These are phyloP conservation scores for Baronia brevicornis DNA, from an alignment of 2,888 invertebrate genomes.

Conservation along the genomic window DNA sequence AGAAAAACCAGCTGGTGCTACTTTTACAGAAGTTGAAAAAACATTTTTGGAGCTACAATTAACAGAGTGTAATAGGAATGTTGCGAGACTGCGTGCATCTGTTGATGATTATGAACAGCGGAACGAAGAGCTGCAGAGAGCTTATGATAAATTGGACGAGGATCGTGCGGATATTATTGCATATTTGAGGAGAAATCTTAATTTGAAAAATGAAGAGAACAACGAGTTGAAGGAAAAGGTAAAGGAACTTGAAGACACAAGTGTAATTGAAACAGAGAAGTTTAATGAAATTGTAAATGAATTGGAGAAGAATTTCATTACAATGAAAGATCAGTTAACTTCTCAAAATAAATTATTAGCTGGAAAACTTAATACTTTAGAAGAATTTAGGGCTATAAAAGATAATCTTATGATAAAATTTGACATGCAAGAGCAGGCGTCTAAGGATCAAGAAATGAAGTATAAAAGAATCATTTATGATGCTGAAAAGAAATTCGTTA, in stretches of 20 bases:
- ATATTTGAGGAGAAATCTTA: slow-evolving; percentile 84
- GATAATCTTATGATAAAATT: slow-evolving; percentile 90
- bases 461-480: slow-evolving; percentile 88
- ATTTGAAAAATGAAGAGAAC: slow-evolving; percentile 80
- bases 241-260: slow-evolving; percentile 81
- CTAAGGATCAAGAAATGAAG: slow-evolving; percentile 83
- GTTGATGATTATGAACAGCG: slow-evolving; percentile 82
- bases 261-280: slow-evolving; percentile 79
- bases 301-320: slow-evolving; percentile 82
- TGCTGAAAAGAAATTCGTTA: slow-evolving; percentile 83
- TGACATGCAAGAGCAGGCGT: slow-evolving; percentile 84
- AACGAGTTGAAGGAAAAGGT: slow-evolving; percentile 81
- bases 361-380: slow-evolving; percentile 91
- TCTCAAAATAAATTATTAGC: slow-evolving; percentile 91
- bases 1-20: slow-evolving; percentile 44
- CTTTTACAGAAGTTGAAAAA: slow-evolving; percentile 83
- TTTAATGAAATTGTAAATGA: slow-evolving; percentile 80
- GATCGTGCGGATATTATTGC: slow-evolving; percentile 90
- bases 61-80: slow-evolving; percentile 86
- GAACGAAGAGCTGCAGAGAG: slow-evolving; percentile 78
- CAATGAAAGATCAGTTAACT: slow-evolving; percentile 88
- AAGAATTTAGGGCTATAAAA: slow-evolving; percentile 90
- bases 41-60: slow-evolving; percentile 89
- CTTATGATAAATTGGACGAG: slow-evolving; percentile 81
- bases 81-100: slow-evolving; percentile 80